Evolutionary conservation across 2,797 vertebrate species (phyloP).

Genomic region (Mormyrops attenuatus): DNA sequence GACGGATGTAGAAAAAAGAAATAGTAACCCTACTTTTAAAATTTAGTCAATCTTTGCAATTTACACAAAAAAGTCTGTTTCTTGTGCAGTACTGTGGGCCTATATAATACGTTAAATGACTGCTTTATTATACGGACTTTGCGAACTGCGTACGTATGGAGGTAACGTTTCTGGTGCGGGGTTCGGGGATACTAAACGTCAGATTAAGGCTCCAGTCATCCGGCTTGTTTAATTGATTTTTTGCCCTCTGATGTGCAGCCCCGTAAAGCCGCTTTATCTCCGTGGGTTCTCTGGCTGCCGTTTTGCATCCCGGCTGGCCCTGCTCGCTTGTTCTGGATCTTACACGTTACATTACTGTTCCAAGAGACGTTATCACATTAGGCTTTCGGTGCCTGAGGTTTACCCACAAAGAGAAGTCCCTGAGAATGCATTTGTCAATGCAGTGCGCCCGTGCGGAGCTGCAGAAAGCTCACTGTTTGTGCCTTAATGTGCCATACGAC

Average conservation of each 20-base stretch:
- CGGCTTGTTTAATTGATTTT: slow-evolving; percentile 5
- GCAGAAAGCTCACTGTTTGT: background rate
- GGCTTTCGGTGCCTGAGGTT: background rate
- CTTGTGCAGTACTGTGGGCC: background rate
- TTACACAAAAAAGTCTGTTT: background rate
- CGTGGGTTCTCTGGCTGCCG: background rate
- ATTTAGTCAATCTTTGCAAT: background rate
- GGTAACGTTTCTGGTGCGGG: background rate
- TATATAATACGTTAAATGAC: background rate
- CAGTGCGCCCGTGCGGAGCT: background rate
- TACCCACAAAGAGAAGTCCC: background rate
- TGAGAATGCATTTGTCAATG: background rate
- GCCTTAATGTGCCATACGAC: background rate
- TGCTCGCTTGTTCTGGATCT: background rate
- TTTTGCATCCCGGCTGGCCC: background rate
- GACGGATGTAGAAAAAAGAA: background rate
- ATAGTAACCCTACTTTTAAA: background rate
- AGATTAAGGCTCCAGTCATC: background rate
- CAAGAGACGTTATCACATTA: background rate
- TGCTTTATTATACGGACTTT: background rate
- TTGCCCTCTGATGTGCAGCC: slow-evolving; percentile 2
- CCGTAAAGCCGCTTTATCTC: background rate
- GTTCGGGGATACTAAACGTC: background rate
- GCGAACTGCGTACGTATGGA: background rate
- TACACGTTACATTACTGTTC: background rate